Percentiles rank a stretch among this genome's conserved stretches.
These are phyloP conservation scores for Gavia stellata DNA, from an alignment of 2,113 vertebrate species.

Conservation along the genomic window DNA sequence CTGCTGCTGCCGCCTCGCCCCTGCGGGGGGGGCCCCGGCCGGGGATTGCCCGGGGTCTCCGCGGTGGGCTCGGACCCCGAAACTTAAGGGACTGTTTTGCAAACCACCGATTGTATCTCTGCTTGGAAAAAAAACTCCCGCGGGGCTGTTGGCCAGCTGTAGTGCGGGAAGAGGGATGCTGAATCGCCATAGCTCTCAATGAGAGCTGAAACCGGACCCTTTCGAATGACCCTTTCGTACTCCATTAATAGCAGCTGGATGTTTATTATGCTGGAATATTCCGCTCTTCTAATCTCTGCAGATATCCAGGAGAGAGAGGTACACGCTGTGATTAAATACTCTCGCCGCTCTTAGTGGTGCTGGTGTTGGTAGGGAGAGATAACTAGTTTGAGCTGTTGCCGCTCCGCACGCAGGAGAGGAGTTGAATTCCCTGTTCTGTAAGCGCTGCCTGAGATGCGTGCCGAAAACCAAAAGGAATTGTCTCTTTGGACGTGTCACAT, in stretches of 20 bases:
- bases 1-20: too few species aligned
- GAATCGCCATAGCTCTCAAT: not conserved
- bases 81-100: not conserved
- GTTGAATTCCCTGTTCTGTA: not conserved
- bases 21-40: too few species aligned
- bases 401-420: not conserved
- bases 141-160: not conserved
- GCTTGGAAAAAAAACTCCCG: not conserved
- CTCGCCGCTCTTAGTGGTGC: not conserved
- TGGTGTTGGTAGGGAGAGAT: not conserved
- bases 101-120: rapidly evolving
- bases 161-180: not conserved
- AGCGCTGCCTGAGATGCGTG: not conserved
- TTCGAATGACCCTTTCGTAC: not conserved
- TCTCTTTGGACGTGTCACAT: not conserved
- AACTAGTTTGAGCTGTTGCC: not conserved
- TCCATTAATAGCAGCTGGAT: not conserved
- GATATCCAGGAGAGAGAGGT: not conserved
- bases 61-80: not conserved
- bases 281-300: not conserved
- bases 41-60: not conserved
- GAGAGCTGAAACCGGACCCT: not conserved
- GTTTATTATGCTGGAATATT: constrained; percentile 4
- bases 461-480: not conserved
- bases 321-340: not conserved